Evolutionary conservation across 2,888 invertebrate species (phyloP).

Genomic region (Strigamia crassipes): DNA sequence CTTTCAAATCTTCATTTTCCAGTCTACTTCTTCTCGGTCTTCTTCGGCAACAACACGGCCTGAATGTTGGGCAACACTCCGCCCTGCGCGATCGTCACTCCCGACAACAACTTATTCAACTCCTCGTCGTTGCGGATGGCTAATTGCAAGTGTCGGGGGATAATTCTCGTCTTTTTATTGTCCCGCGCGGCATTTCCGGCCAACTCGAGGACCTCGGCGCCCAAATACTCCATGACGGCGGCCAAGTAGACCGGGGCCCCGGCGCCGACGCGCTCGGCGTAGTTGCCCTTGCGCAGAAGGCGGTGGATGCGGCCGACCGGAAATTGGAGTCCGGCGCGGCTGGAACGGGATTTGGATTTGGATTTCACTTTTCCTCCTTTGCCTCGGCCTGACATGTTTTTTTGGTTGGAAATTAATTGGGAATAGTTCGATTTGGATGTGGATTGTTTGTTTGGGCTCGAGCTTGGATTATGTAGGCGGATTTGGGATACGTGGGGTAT

Average conservation of each 20-base stretch:
- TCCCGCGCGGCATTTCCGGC: slow-evolving; percentile 53
- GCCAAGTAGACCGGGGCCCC: slow-evolving; percentile 58
- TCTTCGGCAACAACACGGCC: slow-evolving; percentile 61
- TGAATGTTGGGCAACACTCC: slow-evolving; percentile 83
- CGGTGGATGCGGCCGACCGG: slow-evolving; percentile 57
- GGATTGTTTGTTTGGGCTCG: background rate
- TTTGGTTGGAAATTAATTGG: too few species aligned
- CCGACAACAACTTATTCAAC: slow-evolving; percentile 73
- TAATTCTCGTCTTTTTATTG: slow-evolving; percentile 73
- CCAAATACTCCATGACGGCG: slow-evolving; percentile 64
- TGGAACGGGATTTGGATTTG: slow-evolving; percentile 63
- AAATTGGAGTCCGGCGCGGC: slow-evolving; percentile 55
- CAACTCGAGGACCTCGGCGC: slow-evolving; percentile 57
- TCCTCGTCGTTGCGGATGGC: slow-evolving; percentile 83
- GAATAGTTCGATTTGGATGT: too few species aligned
- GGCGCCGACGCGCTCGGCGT: slow-evolving; percentile 61
- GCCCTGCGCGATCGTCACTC: slow-evolving; percentile 82
- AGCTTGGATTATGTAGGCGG: background rate
- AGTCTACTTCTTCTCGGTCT: slow-evolving; percentile 61
- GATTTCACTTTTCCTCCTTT: slow-evolving; percentile 63
- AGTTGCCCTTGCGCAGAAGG: slow-evolving; percentile 66
- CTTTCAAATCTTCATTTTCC: slow-evolving; percentile 50
- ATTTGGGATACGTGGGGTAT: background rate
- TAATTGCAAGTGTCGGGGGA: slow-evolving; percentile 77
- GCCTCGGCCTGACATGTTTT: slow-evolving; percentile 60